A percentile compares a stretch with the other conserved stretches of the same genome.
These are phyloP conservation scores for Pao palembangensis DNA, from an alignment of 2,113 vertebrate genomes.

Conservation along the genomic window DNA sequence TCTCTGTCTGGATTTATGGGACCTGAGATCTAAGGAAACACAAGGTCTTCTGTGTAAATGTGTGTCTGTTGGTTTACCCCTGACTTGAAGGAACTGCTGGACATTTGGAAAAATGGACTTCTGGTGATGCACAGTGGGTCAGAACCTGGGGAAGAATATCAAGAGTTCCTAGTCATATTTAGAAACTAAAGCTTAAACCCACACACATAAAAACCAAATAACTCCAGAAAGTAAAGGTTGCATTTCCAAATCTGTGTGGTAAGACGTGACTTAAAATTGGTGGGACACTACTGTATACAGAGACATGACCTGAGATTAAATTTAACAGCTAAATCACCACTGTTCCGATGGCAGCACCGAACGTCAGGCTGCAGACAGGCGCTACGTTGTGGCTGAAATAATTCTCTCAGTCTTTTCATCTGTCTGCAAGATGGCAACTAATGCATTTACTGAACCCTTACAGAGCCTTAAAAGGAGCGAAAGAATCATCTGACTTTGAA, in stretches of 20 bases:
- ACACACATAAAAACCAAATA: not conserved
- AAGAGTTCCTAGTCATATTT: not conserved
- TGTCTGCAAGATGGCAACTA: too few relatives aligned
- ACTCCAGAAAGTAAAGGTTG: not conserved
- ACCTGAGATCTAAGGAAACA: conserved; percentile 63
- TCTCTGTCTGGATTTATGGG: conserved; percentile 73
- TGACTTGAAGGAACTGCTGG: conserved; percentile 14
- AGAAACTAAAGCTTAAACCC: not conserved
- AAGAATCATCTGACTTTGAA: too few relatives aligned
- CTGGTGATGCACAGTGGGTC: not conserved
- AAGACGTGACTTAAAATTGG: too few relatives aligned
- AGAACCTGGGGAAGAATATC: not conserved
- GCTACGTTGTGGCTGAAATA: too few relatives aligned
- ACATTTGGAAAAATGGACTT: conserved; percentile 1
- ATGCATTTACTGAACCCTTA: conserved; percentile 8
- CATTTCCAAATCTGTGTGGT: not conserved
- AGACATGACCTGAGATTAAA: not conserved
- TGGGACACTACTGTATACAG: too few relatives aligned
- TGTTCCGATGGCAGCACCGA: not conserved
- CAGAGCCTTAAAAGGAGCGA: not conserved
- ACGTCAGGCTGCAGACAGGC: not conserved
- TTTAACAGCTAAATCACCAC: conserved; percentile 1
- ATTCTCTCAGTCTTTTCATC: too few relatives aligned
- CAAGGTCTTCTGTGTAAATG: conserved; percentile 32
- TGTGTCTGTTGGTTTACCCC: conserved; percentile 19